Base-by-base conservation (phyloP, 2,113 vertebrate genomes). In the Antigone vipio region DNA sequence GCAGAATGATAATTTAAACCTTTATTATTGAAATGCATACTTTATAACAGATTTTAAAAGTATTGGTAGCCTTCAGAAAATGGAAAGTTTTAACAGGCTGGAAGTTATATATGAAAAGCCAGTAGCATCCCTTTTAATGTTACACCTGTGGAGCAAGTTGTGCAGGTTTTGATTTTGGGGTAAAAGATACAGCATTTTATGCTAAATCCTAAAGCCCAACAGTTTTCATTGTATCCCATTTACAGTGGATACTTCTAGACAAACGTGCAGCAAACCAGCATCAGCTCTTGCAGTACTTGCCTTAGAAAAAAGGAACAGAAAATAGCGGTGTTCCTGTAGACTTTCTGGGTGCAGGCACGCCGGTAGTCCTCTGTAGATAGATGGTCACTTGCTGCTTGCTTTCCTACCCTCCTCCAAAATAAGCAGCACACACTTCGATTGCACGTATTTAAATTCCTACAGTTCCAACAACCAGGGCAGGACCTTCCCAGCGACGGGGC, bases 351-450 rank as follows among this genome's bases (percentile, higher is more conserved):
- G 15, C n/a, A 26, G 50, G 20, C 15, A 27, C 3, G 4, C 8
- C 23, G 17, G 0, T 4, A 27, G 18, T 34, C 16, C 34, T 68
- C 34, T 30, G 21, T 5, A 34, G 44, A 5, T 5, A 12, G 1
- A 3, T 1, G 12, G 2, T 18, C 20, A 40, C 77, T 52, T 44
- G 35, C 18, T 38, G 59, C 15, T 79, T 55, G 4, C n/a, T 62
- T 62, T 50, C 52, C 30, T 34, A 15, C 27, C n/a, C 15, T 72
- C 22, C 4, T n/a, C 47, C 20, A 8, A 35, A 76, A 76, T 12
- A 76, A 79, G 47, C 49, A 85, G 17, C 71, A 75, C 0, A 0
- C 6, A 5, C 16, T 67, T 78, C 1, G 1, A 0, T 42, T 12
- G 26, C 42, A 14, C 2, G 3, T 64, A 35, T 64, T 88, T 32